These are phyloP conservation scores for Eolophus roseicapilla DNA, from an alignment of 2,113 vertebrate species.

Conservation along the genomic window DNA sequence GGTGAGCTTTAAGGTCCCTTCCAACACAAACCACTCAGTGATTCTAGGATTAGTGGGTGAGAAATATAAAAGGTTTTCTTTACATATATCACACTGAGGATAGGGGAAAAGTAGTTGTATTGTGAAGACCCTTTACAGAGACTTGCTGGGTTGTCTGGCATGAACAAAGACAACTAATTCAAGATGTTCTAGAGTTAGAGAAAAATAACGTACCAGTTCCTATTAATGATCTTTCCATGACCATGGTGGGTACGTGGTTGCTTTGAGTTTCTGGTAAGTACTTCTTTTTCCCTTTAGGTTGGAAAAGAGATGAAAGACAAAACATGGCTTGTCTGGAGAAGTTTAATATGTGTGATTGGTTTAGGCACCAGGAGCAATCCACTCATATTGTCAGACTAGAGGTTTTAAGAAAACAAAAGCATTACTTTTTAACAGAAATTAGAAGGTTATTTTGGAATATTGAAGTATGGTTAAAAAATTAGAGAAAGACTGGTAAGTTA, in stretches of 20 bases:
- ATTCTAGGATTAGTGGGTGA: not conserved
- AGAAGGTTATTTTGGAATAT: not conserved
- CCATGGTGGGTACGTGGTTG: not conserved
- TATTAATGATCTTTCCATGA: not conserved
- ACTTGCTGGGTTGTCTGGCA: constrained; percentile 28
- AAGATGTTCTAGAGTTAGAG: not conserved
- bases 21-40: not conserved
- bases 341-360: not conserved
- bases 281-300: not conserved
- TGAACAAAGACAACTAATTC: constrained; percentile 27
- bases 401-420: not conserved
- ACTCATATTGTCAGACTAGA: not conserved
- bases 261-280: not conserved
- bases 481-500: not conserved
- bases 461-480: not conserved
- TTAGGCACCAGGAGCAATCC: not conserved
- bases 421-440: not conserved
- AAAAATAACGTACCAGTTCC: not conserved
- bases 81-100: not conserved
- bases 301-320: not conserved
- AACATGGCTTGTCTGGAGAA: not conserved
- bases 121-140: not conserved
- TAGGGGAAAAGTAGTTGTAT: not conserved
- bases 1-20: not conserved
- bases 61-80: not conserved